Percentiles rank a stretch among this genome's conserved stretches.
phyloP scores from a whole-genome alignment of 2,797 vertebrate genomes.

The Gallinago stenura region DNA sequence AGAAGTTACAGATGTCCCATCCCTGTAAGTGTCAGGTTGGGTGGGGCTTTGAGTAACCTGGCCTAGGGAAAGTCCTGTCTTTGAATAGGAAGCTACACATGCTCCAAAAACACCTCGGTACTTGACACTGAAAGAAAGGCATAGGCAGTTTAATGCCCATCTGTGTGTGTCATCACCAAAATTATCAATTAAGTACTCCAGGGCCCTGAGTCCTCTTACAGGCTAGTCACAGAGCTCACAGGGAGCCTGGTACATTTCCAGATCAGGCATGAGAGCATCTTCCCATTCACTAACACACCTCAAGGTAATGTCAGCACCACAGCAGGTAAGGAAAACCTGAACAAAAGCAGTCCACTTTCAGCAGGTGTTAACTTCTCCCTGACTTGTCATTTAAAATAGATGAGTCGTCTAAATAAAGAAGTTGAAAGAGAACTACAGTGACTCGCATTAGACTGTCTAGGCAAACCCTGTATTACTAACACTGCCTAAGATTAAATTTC shows the following conservation, averaged over 20 bases:
- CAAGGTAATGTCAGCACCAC: not conserved
- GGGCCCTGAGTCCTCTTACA: not conserved
- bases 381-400: not conserved
- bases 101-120: not conserved
- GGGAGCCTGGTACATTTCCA: not conserved
- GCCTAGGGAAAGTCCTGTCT: not conserved
- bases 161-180: not conserved
- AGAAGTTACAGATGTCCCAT: not conserved
- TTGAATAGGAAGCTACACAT: not conserved
- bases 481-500: not conserved
- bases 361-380: not conserved
- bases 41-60: not conserved
- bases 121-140: not conserved
- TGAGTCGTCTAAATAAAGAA: not conserved
- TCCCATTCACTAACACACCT: not conserved
- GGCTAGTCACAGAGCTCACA: not conserved
- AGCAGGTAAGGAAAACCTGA: not conserved
- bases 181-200: not conserved
- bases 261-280: not conserved
- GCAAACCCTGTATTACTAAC: not conserved
- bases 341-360: not conserved
- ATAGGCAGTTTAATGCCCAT: not conserved
- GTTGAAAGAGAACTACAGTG: not conserved
- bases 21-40: not conserved
- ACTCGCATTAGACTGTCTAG: not conserved